Base-by-base conservation (phyloP, 2,888 invertebrate species). In the Chironomus tentans region DNA sequence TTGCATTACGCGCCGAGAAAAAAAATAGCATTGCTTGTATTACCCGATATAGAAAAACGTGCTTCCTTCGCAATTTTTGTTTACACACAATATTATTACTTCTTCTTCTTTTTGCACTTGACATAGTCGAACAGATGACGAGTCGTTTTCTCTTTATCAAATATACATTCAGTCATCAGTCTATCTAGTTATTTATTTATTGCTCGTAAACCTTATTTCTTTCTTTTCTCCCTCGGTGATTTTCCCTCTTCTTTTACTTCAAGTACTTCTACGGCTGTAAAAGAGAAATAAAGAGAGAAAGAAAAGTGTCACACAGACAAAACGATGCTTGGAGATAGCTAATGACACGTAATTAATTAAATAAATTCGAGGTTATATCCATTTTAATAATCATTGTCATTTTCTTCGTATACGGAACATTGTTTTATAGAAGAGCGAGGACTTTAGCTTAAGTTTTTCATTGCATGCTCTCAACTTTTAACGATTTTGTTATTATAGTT, bases 331-430 rank as follows among this genome's bases (percentile, higher is more conserved):
- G 21, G 12, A 38, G 38, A 38, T 38, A 22, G 21, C 50, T 56
- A 50, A 71, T 71, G 71, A 50, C 28, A 71, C 56, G 72, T 61
- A 62, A 72, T 72, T 72, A 72, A 72, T 72, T 72, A 72, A 22
- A 22, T 24, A 12, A 56, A 48, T 22, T 56, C 13, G 22, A 70
- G 50, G 50, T 70, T 50, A 70, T 38, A 38, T 38, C 38, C 38
- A 38, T 38, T 38, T 38, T 38, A 38, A 38, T 38, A 38, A 38
- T 38, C 38, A 28, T 15, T 50, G 15, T 15, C n/a, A 15, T 56
- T 56, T 18, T n/a, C 18, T 18, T 56, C 56, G 18, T 38, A 10
- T 38, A 38, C 10, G 38, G 10, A 38, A 38, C 38, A 2, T 38
- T 38, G 38, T 38, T 38, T 38, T 38, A 10, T 38, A 38, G 10